A percentile compares a stretch with the other conserved stretches of the same genome.
Conservation (phyloP, 2,797 vertebrate species). For the Channallabes apus region DNA sequence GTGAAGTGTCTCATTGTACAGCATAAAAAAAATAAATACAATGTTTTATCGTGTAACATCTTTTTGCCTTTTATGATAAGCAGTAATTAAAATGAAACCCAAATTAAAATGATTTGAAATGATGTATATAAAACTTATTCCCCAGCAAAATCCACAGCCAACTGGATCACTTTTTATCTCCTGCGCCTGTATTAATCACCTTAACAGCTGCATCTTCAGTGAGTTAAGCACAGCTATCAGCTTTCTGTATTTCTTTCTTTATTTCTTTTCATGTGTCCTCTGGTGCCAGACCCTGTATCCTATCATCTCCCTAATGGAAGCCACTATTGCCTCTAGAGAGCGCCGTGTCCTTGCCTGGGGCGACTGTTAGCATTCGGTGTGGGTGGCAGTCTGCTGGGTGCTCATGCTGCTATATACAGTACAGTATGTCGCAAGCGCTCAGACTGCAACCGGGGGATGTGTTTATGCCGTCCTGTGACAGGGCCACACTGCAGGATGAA, state of each 20-base stretch:
- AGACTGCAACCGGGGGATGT: constrained; percentile 18
- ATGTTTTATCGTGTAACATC: background rate
- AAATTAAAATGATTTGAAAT: background rate
- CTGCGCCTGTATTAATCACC: background rate
- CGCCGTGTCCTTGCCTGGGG: constrained; percentile 46
- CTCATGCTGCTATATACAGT: constrained; percentile 26
- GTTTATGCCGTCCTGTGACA: background rate
- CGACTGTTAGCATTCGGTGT: constrained; percentile 47
- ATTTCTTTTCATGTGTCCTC: background rate
- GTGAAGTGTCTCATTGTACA: background rate
- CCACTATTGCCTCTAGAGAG: constrained; percentile 27
- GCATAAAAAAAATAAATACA: background rate
- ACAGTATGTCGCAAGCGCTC: constrained; percentile 15
- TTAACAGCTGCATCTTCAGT: background rate
- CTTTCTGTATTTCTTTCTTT: background rate
- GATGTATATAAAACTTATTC: background rate
- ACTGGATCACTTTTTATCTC: background rate
- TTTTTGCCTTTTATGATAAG: background rate
- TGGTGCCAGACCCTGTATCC: constrained; percentile 21
- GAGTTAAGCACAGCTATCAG: background rate
- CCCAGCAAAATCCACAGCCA: background rate
- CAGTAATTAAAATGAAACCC: background rate
- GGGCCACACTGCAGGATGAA: background rate
- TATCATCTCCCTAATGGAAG: constrained; percentile 39
- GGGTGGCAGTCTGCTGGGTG: constrained; percentile 30